Percentiles rank a stretch among this genome's conserved stretches.
Evolutionary conservation across 2,888 invertebrate species (phyloP).

Genomic region (Chesias legatella): DNA sequence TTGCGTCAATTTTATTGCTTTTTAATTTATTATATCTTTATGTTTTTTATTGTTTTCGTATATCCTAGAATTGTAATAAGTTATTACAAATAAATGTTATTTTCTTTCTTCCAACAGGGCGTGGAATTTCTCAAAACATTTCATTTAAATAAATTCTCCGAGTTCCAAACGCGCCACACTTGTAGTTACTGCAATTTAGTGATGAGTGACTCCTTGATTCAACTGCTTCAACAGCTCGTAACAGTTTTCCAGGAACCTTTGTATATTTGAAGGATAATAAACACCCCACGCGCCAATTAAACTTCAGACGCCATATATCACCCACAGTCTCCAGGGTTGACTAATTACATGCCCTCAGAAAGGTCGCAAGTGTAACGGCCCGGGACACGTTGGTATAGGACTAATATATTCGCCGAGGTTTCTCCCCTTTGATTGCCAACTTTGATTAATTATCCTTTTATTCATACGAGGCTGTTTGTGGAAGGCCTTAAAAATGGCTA

Average conservation of each 20-base stretch:
- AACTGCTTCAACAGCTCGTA: too few species aligned
- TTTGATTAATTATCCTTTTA: constrained; percentile 27
- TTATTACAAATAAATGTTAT: too few species aligned
- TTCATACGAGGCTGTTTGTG: constrained; percentile 20
- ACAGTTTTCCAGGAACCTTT: not conserved
- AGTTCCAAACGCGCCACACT: too few species aligned
- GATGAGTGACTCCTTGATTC: too few species aligned
- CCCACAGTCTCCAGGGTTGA: constrained; percentile 14
- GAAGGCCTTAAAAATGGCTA: constrained; percentile 16
- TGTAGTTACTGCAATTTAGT: too few species aligned
- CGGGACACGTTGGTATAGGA: constrained; percentile 14
- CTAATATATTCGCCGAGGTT: constrained; percentile 26
- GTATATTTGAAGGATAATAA: constrained; percentile 1
- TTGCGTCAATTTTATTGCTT: too few species aligned
- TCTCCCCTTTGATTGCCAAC: constrained; percentile 21
- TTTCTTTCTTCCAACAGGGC: too few species aligned
- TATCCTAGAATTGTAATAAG: too few species aligned
- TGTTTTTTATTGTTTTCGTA: too few species aligned
- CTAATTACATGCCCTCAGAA: constrained; percentile 21
- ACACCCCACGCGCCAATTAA: constrained; percentile 11
- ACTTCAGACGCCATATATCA: constrained; percentile 17
- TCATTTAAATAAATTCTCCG: too few species aligned
- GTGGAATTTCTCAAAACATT: too few species aligned
- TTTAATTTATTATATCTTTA: too few species aligned
- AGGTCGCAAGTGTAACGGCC: constrained; percentile 15